Evolutionary conservation across 2,113 vertebrate genomes (phyloP), one percentile per base, ranked within the genome.

Genomic region (Cyanoramphus novaezelandiae): DNA sequence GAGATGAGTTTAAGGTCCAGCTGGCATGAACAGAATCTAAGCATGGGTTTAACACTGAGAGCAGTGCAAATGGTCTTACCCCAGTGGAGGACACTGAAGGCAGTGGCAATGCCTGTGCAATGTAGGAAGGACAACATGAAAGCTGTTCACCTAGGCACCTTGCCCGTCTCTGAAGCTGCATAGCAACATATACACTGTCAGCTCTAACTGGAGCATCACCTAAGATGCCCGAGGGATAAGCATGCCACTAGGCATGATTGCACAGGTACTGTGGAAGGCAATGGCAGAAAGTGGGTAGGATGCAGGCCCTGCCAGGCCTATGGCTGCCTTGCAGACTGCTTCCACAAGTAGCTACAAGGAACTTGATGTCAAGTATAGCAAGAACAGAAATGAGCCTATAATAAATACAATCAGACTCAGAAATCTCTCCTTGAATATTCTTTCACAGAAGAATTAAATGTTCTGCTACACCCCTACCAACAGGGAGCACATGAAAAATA

Each of bases 131-230:
- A 71, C 63, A 46, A 52, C 13, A 7, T 0, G 27, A 53, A 6
- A 71, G 27, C 18, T 1, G 0, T n/a, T 71, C 50, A 71, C 64
- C 57, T 6, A 13, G 18, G 63, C 37, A 65, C 11, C 29, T 33
- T 3, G 0, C 39, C 49, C 37, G 18, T 24, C 57, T 65, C 29
- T 44, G 25, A 37, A 57, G 4, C n/a, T 28, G 39, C 0, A 2
- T 16, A 31, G 62, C 53, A 50, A 31, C 9, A 3, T 13, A 24
- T 1, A 10, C 0, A 4, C 52, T n/a, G 39, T 46, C 37, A 35
- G 37, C 76, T 59, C 39, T 21, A 49, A 13, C 28, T 7, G 41
- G 23, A 71, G 46, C 78, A 41, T 44, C 53, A 13, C 10, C 33
- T 41, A 9, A 19, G 59, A 14, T 14, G 46, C 35, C 44, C 8